Percentiles rank a stretch among this genome's conserved stretches.
These are phyloP conservation scores for Gonioctena quinquepunctata DNA, from an alignment of 1,140 invertebrate genomes.

Conservation along the genomic window DNA sequence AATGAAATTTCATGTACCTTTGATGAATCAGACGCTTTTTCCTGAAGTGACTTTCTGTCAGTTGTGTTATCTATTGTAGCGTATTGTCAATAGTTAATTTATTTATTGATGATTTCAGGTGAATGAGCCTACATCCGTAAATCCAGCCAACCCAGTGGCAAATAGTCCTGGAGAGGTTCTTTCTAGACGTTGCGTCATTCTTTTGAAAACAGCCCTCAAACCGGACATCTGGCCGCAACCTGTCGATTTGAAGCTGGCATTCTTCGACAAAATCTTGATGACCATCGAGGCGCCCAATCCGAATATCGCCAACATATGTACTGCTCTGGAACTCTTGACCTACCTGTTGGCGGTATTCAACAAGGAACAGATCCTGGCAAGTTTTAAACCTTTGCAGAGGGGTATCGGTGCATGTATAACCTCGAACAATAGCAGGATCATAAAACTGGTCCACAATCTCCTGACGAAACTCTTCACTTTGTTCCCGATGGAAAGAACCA, in stretches of 20 bases:
- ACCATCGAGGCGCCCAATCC: constrained; percentile 73
- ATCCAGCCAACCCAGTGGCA: constrained; percentile 52
- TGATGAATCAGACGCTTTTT: too few species aligned
- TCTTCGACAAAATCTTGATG: constrained; percentile 83
- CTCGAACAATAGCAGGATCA: constrained; percentile 86
- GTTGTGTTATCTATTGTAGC: too few species aligned
- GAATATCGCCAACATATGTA: constrained; percentile 92
- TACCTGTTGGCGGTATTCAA: constrained; percentile 85
- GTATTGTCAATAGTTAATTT: too few species aligned
- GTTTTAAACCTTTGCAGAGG: constrained; percentile 81
- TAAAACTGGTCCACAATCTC: constrained; percentile 84
- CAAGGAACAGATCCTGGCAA: constrained; percentile 82
- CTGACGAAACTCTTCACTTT: constrained; percentile 85
- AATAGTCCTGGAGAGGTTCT: constrained; percentile 84
- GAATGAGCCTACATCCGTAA: constrained; percentile 42
- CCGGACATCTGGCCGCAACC: constrained; percentile 91
- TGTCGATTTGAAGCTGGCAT: constrained; percentile 86
- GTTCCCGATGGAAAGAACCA: constrained; percentile 87
- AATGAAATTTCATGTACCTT: too few species aligned
- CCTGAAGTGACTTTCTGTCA: too few species aligned
- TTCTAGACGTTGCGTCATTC: constrained; percentile 82
- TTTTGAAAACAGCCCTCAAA: constrained; percentile 87
- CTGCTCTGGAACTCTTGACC: constrained; percentile 86
- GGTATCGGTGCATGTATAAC: constrained; percentile 73
- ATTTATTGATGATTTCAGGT: too few species aligned